Evolutionary conservation across 2,113 vertebrate genomes (phyloP).

Genomic region (Anolis sagrei): DNA sequence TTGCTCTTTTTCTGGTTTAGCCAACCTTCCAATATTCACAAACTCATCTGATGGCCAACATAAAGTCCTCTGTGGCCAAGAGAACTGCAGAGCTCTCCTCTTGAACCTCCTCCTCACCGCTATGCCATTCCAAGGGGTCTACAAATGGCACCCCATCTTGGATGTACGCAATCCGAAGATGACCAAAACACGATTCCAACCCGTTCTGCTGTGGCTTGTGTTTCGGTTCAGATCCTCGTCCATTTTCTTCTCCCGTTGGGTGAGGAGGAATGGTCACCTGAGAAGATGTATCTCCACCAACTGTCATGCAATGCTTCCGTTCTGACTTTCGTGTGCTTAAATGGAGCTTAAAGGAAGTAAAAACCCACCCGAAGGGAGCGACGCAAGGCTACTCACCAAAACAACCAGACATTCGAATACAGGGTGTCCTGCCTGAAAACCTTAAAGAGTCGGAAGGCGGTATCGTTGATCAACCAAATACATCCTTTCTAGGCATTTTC

Average conservation of each 20-base stretch:
- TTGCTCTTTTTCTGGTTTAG: not conserved
- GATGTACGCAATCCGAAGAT: not conserved
- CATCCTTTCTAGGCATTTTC: no score
- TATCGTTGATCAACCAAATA: no score
- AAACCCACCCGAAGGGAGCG: not conserved
- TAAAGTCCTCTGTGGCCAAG: not conserved
- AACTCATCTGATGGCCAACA: not conserved
- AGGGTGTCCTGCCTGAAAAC: not conserved
- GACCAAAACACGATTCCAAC: not conserved
- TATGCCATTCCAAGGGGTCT: not conserved
- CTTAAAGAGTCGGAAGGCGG: not conserved
- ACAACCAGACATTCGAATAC: not conserved
- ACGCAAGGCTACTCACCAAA: not conserved
- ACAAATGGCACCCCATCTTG: not conserved
- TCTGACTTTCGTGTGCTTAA: not conserved
- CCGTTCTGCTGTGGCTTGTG: not conserved
- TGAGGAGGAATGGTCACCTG: no score
- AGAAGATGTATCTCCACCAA: no score
- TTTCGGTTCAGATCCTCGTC: not conserved
- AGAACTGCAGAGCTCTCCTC: no score
- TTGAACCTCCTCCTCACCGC: conserved; percentile 37
- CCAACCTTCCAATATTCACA: not conserved
- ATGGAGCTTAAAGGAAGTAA: no score
- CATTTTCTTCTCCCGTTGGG: no score
- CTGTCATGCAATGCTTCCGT: not conserved